Percentiles rank a stretch among this genome's conserved stretches.
phyloP scores from a whole-genome alignment of 2,888 invertebrate genomes.

The Dione juno region DNA sequence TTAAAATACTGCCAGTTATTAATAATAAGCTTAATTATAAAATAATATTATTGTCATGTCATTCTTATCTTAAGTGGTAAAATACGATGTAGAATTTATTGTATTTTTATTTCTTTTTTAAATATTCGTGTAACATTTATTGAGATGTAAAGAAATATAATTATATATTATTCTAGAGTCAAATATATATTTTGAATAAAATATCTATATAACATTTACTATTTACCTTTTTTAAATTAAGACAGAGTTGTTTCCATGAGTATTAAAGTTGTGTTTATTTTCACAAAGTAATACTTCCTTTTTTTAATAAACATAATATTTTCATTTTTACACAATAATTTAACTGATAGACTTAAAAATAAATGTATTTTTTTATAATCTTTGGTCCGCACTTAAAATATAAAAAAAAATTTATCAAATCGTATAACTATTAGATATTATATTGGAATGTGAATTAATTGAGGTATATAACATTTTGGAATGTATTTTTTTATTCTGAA shows the following conservation, averaged over 20 bases:
- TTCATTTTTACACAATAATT: neutral
- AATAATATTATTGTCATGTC: slow-evolving; percentile 7
- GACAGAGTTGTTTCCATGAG: neutral
- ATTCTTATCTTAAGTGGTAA: neutral
- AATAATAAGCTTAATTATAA: neutral
- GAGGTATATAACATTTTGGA: slow-evolving; percentile 42
- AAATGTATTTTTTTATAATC: slow-evolving; percentile 28
- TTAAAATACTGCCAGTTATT: slow-evolving; percentile 17
- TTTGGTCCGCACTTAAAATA: slow-evolving; percentile 41
- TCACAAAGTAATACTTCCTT: neutral
- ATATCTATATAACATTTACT: neutral
- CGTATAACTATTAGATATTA: slow-evolving; percentile 17
- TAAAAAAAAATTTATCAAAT: slow-evolving; percentile 29
- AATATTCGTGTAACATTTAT: neutral
- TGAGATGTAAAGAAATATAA: neutral
- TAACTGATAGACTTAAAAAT: neutral
- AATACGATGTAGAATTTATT: neutral
- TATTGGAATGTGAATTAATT: slow-evolving; percentile 43
- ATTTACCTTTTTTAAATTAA: neutral
- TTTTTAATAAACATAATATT: neutral
- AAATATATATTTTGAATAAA: neutral
- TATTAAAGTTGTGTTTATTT: neutral
- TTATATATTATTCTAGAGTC: neutral
- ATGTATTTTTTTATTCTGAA: slow-evolving; percentile 38
- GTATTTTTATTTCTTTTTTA: too few relatives aligned